Conservation (phyloP, 2,888 invertebrate species). For the Catotricha subobsoleta region DNA sequence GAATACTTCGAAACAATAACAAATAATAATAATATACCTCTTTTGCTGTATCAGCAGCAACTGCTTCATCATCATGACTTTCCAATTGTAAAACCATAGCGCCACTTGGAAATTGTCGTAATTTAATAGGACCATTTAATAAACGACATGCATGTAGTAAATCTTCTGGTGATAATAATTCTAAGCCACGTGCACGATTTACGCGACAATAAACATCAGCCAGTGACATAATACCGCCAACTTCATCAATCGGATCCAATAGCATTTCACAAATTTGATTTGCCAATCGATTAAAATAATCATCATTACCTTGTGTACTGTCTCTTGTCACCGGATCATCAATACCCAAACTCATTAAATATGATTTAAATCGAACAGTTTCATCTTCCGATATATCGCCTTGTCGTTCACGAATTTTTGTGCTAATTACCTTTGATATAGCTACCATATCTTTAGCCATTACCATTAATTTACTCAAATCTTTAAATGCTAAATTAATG, state of each 20-base stretch:
- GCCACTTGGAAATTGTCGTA: slow-evolving; percentile 83
- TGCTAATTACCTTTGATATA: slow-evolving; percentile 78
- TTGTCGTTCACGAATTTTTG: slow-evolving; percentile 82
- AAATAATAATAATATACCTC: slow-evolving; percentile 17
- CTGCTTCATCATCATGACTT: slow-evolving; percentile 50
- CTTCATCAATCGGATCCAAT: slow-evolving; percentile 62
- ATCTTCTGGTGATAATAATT: slow-evolving; percentile 93
- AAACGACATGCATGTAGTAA: slow-evolving; percentile 75
- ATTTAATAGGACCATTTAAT: slow-evolving; percentile 46
- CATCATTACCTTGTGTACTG: slow-evolving; percentile 65
- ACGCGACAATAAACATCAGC: slow-evolving; percentile 95
- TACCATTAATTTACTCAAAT: slow-evolving; percentile 81
- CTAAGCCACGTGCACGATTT: slow-evolving; percentile 89
- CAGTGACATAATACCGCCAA: slow-evolving; percentile 91
- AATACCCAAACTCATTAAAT: slow-evolving; percentile 89
- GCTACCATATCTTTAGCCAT: slow-evolving; percentile 96
- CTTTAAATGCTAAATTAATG: slow-evolving; percentile 87
- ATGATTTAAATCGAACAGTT: slow-evolving; percentile 88
- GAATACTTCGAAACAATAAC: neutral
- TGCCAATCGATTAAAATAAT: slow-evolving; percentile 70
- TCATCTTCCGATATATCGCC: slow-evolving; percentile 95
- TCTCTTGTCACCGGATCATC: slow-evolving; percentile 95
- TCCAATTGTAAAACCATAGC: slow-evolving; percentile 81
- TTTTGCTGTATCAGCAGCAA: slow-evolving; percentile 46
- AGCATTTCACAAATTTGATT: slow-evolving; percentile 71